Evolutionary conservation across 2,888 invertebrate species (phyloP).

Genomic region (Calameuta pallipes): DNA sequence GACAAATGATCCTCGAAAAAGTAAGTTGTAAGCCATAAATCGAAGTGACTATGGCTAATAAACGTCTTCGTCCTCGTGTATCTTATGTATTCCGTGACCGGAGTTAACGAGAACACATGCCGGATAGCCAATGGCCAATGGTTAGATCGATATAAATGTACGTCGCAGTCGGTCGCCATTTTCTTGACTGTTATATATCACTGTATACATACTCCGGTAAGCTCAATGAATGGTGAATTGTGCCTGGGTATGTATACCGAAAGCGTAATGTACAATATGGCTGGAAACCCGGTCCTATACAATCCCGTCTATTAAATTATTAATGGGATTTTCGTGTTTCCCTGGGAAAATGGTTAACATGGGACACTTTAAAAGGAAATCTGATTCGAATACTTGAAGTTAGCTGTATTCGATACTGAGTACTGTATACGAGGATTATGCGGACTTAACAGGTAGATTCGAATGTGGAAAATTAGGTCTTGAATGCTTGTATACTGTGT

Average conservation of each 20-base stretch:
- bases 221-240: slow-evolving; percentile 6
- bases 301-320: slow-evolving; percentile 45
- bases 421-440: not conserved
- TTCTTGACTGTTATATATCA: not conserved
- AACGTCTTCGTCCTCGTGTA: slow-evolving; percentile 37
- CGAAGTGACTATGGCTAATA: slow-evolving; percentile 33
- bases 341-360: slow-evolving; percentile 23
- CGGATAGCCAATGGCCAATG: not conserved
- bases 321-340: slow-evolving; percentile 58
- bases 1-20: slow-evolving; percentile 34
- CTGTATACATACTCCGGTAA: not conserved
- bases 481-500: not conserved
- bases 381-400: slow-evolving; percentile 24
- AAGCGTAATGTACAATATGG: not conserved
- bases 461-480: not conserved
- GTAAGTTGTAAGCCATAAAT: slow-evolving; percentile 49
- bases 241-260: not conserved
- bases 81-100: slow-evolving; percentile 35
- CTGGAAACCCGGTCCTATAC: not conserved
- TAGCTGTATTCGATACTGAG: not conserved
- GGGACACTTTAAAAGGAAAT: slow-evolving; percentile 35
- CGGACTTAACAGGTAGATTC: not conserved
- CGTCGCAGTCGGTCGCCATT: not conserved
- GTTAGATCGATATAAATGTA: slow-evolving; percentile 4
- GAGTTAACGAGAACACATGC: slow-evolving; percentile 35